phyloP scores from a whole-genome alignment of 1,140 invertebrate genomes.

The Ericerus pela region DNA sequence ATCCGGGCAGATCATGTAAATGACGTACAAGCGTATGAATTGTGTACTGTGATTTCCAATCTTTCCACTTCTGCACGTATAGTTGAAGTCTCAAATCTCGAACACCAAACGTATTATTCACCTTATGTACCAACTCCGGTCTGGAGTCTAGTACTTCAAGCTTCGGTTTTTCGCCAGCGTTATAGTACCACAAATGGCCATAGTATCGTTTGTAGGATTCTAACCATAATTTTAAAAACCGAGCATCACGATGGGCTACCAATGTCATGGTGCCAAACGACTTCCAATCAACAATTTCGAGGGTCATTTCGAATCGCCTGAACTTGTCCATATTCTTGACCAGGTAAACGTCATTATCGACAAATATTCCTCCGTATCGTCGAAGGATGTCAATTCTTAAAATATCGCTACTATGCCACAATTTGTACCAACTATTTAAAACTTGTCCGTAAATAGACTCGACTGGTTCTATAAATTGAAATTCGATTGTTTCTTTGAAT shows the following conservation, averaged over 20 bases:
- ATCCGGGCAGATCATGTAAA: neutral
- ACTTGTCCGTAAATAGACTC: conserved; percentile 25
- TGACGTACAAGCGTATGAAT: conserved; percentile 20
- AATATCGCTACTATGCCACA: conserved; percentile 22
- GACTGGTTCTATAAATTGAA: conserved; percentile 20
- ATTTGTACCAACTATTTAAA: conserved; percentile 5
- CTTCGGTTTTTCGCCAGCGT: conserved; percentile 26
- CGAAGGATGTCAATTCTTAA: conserved; percentile 20
- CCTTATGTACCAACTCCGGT: conserved; percentile 24
- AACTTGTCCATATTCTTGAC: conserved; percentile 21
- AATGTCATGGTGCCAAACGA: conserved; percentile 21
- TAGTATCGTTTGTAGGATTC: conserved; percentile 26
- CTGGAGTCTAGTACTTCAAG: conserved; percentile 21
- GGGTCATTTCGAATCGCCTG: conserved; percentile 28
- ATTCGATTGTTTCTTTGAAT: conserved; percentile 16
- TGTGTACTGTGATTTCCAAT: conserved; percentile 20
- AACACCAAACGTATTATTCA: conserved; percentile 21
- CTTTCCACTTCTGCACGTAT: neutral
- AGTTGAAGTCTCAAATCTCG: conserved; percentile 2
- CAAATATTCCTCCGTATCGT: conserved; percentile 23
- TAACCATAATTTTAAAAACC: conserved; percentile 27
- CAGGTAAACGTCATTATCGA: conserved; percentile 23
- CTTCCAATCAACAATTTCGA: conserved; percentile 28
- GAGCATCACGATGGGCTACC: conserved; percentile 26
- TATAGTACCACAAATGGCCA: conserved; percentile 27